A percentile compares a stretch with the other conserved stretches of the same genome.
Evolutionary conservation across 2,797 vertebrate species (phyloP).

Genomic region (Acanthurus tractus): DNA sequence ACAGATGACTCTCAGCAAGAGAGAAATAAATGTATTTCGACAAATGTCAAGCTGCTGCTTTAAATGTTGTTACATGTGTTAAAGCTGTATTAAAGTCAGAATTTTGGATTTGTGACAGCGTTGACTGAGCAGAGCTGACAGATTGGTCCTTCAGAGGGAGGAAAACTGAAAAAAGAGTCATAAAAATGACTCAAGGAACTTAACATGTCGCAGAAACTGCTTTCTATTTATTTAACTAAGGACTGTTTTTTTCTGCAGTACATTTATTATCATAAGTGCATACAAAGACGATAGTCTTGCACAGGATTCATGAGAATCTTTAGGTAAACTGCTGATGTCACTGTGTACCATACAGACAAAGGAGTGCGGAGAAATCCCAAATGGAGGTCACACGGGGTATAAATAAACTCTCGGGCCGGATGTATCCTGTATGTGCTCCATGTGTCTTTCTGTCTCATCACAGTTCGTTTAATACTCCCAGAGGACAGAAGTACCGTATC

Average conservation of each 20-base stretch:
- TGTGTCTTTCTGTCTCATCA: conserved; percentile 33
- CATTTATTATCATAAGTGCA: neutral
- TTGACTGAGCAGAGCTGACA: neutral
- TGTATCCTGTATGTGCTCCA: conserved; percentile 19
- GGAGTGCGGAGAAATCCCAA: conserved; percentile 18
- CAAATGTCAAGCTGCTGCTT: neutral
- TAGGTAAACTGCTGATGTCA: conserved; percentile 33
- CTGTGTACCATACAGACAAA: neutral
- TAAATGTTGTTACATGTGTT: neutral
- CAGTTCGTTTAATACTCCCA: conserved; percentile 26
- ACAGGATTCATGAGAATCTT: neutral
- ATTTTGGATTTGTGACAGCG: neutral
- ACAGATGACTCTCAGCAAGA: neutral
- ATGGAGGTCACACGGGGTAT: conserved; percentile 32
- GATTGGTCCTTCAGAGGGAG: neutral
- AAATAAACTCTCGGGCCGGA: conserved; percentile 53
- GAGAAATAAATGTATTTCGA: neutral
- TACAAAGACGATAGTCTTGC: neutral
- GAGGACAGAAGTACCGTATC: conserved; percentile 20
- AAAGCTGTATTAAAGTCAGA: neutral
- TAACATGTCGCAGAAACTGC: neutral
- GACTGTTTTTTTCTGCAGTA: neutral
- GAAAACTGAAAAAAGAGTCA: neutral
- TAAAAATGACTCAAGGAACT: conserved; percentile 2
- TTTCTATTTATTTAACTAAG: conserved; percentile 7